Base-by-base conservation (phyloP, 2,113 vertebrate genomes). In the Ceyx cyanopectus region DNA sequence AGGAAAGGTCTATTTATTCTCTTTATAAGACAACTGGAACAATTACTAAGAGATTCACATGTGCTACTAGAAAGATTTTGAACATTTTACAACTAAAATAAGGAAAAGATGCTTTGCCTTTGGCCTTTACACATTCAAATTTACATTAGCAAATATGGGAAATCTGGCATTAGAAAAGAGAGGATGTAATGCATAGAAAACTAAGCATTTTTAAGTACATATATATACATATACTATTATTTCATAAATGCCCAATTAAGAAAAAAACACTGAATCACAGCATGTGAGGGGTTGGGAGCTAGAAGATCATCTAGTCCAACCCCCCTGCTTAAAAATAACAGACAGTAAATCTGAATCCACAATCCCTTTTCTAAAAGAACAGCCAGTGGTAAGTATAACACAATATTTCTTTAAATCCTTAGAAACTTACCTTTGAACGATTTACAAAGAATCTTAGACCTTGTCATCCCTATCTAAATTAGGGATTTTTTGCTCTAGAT, bases 371-470 rank as follows among this genome's bases (percentile, higher is more conserved):
- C 32, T 51, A 8, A 26, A 50, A 70, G 37, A 78, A 29, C 3
- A 70, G 26, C 21, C 81, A 75, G 18, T 12, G 12, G 26, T 14
- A 81, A 12, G 4, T 67, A 72, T 32, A 72, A 77, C 12, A 16
- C 16, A 81, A 43, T 1, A 1, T 11, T 72, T 75, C 14, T n/a
- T 70, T 70, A 51, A 90, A 53, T 40, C 9, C 18, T 26, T 53
- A 29, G 57, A 82, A 92, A 88, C 11, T 60, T 82, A 81, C 17
- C 43, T 95, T 79, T 68, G 68, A 93, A 77, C 40, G 22, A 80
- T 80, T 92, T 77, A 77, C 20, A 65, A 78, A 92, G 70, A 82
- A 24, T 72, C 30, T 81, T 46, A 60, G 41, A 70, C 63, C 0
- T 6, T 90, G 92, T 89, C 37, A 67, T 81, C 30, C 24, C 46